Conservation (phyloP, 2,113 vertebrate genomes). For the Buteo buteo region DNA sequence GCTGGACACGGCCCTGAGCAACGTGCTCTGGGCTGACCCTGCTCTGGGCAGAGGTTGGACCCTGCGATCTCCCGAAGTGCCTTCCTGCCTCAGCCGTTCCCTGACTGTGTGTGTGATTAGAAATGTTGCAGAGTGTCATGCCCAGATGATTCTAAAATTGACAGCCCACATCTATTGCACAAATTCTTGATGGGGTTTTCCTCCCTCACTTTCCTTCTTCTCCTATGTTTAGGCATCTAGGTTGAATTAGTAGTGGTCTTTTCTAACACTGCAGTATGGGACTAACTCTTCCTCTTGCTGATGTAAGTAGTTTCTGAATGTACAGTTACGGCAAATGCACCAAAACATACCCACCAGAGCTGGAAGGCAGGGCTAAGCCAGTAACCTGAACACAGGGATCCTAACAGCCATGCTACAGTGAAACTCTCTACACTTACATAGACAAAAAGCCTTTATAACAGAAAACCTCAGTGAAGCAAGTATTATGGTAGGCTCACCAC, state of each 20-base stretch:
- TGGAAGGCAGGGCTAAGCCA: neutral
- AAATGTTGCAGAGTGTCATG: neutral
- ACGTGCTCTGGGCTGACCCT: neutral
- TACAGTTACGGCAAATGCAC: neutral
- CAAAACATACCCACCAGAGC: neutral
- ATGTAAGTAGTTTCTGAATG: neutral
- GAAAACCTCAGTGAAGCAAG: neutral
- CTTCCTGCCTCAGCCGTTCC: neutral
- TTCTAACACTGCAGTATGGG: neutral
- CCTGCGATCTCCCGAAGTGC: accelerated
- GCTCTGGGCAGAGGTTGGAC: neutral
- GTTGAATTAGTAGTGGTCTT: neutral
- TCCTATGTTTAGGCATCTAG: neutral
- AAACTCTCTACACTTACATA: neutral
- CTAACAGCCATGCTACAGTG: neutral
- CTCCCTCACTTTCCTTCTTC: neutral
- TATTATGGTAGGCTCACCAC: neutral
- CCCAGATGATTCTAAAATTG: neutral
- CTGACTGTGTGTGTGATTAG: neutral
- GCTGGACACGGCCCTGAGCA: neutral
- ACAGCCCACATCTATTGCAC: neutral
- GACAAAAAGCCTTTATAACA: neutral
- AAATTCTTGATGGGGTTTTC: neutral
- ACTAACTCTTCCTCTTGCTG: neutral
- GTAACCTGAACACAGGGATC: neutral